Evolutionary conservation across 2,797 vertebrate species (phyloP).

Genomic region (Ctenopoma kingsleyae): DNA sequence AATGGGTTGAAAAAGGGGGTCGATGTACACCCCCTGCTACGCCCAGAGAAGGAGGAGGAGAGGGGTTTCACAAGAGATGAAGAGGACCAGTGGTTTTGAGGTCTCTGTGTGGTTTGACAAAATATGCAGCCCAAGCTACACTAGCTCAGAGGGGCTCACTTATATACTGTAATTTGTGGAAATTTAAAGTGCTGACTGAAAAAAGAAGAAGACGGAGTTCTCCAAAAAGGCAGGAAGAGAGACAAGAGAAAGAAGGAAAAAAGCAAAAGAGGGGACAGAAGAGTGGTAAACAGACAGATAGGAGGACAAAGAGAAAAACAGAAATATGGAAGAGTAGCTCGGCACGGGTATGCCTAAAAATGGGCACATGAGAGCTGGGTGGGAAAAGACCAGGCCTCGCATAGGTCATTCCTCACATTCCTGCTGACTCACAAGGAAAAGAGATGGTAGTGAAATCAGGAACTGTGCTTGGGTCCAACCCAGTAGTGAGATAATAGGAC

Average conservation of each 20-base stretch:
- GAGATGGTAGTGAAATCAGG: slow-evolving; percentile 51
- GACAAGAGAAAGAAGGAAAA: slow-evolving; percentile 32
- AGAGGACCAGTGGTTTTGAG: slow-evolving; percentile 66
- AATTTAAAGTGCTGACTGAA: slow-evolving; percentile 71
- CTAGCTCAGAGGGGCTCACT: slow-evolving; percentile 57
- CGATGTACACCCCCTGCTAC: slow-evolving; percentile 35
- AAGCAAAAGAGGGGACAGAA: slow-evolving; percentile 19
- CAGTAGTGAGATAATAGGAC: slow-evolving; percentile 29
- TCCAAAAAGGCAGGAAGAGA: slow-evolving; percentile 47
- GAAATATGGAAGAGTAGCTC: slow-evolving; percentile 51
- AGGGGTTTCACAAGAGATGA: slow-evolving; percentile 53
- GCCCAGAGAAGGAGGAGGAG: slow-evolving; percentile 33
- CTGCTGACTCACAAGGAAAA: slow-evolving; percentile 80
- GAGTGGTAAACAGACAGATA: slow-evolving; percentile 16
- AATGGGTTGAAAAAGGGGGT: slow-evolving; percentile 44
- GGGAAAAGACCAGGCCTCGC: slow-evolving; percentile 61
- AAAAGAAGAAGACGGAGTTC: slow-evolving; percentile 49
- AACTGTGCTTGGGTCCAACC: slow-evolving; percentile 38
- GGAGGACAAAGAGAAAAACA: slow-evolving; percentile 53
- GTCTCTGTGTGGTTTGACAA: slow-evolving; percentile 66
- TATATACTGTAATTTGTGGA: slow-evolving; percentile 75
- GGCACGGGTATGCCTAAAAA: slow-evolving; percentile 79
- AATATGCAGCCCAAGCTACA: slow-evolving; percentile 63
- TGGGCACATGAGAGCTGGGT: slow-evolving; percentile 77
- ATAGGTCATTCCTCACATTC: slow-evolving; percentile 84